Evolutionary conservation across 2,113 vertebrate species (phyloP).

Genomic region (Callipepla californica): DNA sequence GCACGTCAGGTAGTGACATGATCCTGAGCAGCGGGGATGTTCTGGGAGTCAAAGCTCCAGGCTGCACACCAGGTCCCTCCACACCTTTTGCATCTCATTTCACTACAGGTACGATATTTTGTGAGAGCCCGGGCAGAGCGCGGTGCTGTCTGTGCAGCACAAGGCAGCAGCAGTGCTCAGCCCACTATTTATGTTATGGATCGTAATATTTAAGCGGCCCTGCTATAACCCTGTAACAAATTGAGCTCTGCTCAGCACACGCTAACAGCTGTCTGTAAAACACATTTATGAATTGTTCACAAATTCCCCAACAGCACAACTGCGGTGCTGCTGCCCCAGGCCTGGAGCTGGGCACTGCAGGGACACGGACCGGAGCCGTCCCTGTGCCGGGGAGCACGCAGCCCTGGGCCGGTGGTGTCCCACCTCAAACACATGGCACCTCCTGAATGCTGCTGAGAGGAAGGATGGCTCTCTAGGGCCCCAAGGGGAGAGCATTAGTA

Average conservation of each 20-base stretch:
- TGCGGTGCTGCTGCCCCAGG: not conserved
- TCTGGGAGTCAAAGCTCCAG: not conserved
- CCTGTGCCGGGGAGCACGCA: constrained; percentile 73
- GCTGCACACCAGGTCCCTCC: not conserved
- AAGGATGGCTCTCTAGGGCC: not conserved
- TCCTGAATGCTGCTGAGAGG: constrained; percentile 24
- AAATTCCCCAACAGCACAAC: constrained; percentile 66
- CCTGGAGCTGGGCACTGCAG: not conserved
- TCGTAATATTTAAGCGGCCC: constrained; percentile 78
- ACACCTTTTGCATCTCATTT: constrained; percentile 1
- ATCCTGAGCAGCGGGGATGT: not conserved
- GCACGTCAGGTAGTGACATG: not conserved
- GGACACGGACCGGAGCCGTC: constrained; percentile 73
- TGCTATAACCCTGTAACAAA: constrained; percentile 75
- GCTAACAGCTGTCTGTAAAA: constrained; percentile 79
- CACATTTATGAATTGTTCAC: constrained; percentile 69
- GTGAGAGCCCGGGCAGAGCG: not conserved
- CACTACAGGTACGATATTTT: not conserved
- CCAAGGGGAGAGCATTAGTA: not conserved
- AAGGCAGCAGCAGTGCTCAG: not conserved
- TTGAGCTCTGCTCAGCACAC: constrained; percentile 62
- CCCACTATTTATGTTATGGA: constrained; percentile 73
- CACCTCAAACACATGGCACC: constrained; percentile 69
- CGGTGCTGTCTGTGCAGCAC: not conserved
- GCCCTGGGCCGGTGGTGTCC: constrained; percentile 65